phyloP scores from a whole-genome alignment of 1,140 invertebrate species.

The Ephestia elutella region DNA sequence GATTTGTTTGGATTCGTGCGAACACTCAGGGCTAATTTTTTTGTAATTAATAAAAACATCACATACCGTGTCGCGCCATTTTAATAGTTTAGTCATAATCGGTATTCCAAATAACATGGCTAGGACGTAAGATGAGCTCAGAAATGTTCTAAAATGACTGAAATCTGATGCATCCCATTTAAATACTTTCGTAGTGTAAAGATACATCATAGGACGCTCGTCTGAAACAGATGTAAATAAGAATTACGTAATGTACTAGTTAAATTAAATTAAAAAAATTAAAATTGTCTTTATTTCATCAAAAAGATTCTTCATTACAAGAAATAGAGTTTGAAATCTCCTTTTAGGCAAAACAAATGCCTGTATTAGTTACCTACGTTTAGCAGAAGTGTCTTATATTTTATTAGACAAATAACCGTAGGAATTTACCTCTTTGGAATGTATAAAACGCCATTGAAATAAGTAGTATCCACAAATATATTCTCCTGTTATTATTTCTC shows the following conservation, averaged over 20 bases:
- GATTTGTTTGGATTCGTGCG: too few species aligned
- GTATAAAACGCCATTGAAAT: conserved; percentile 83
- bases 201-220: conserved; percentile 79
- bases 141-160: conserved; percentile 81
- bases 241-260: too few species aligned
- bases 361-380: too few species aligned
- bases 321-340: too few species aligned
- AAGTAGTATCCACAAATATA: conserved; percentile 79
- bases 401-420: too few species aligned
- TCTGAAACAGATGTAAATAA: conserved; percentile 71
- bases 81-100: conserved; percentile 78
- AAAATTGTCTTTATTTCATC: too few species aligned
- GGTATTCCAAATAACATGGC: conserved; percentile 80
- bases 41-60: too few species aligned
- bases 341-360: too few species aligned
- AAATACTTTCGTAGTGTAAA: conserved; percentile 81
- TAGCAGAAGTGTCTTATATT: too few species aligned
- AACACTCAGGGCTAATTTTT: too few species aligned
- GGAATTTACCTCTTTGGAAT: conserved; percentile 79
- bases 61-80: conserved; percentile 79
- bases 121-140: conserved; percentile 79
- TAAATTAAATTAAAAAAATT: too few species aligned
- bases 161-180: conserved; percentile 78
- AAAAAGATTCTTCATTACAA: too few species aligned
- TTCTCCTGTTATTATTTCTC: conserved; percentile 72